Percentiles rank a stretch among this genome's conserved stretches.
Conservation (phyloP, 2,113 vertebrate genomes). For the Equus przewalskii region DNA sequence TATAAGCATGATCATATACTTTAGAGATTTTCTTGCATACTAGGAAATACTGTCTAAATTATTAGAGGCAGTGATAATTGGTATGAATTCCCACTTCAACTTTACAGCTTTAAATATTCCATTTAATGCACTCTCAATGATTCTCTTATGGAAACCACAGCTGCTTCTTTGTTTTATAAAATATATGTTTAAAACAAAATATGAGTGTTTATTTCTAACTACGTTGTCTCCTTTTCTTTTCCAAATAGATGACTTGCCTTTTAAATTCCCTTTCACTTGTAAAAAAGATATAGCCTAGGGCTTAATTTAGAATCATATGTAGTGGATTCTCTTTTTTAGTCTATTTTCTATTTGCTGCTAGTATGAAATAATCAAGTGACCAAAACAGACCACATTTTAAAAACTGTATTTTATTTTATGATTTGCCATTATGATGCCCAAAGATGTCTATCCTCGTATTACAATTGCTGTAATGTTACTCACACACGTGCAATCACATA, state of each 20-base stretch:
- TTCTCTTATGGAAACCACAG: slow-evolving; percentile 72
- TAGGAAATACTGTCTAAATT: slow-evolving; percentile 77
- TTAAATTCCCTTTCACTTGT: slow-evolving; percentile 72
- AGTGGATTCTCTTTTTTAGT: slow-evolving; percentile 65
- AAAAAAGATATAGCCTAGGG: slow-evolving; percentile 59
- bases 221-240: slow-evolving; percentile 2
- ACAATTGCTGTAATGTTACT: slow-evolving; percentile 61
- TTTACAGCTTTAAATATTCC: slow-evolving; percentile 68
- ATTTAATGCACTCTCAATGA: slow-evolving; percentile 16
- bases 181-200: slow-evolving; percentile 75
- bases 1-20: slow-evolving; percentile 63
- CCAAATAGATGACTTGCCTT: slow-evolving; percentile 55
- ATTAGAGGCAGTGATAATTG: slow-evolving; percentile 73
- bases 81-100: slow-evolving; percentile 63
- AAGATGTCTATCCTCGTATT: slow-evolving; percentile 65
- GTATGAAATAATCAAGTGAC: slow-evolving; percentile 82
- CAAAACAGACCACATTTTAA: slow-evolving; percentile 72
- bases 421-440: slow-evolving; percentile 80
- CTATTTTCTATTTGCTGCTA: slow-evolving; percentile 77
- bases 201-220: slow-evolving; percentile 73
- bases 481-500: slow-evolving; percentile 54
- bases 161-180: slow-evolving; percentile 71
- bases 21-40: slow-evolving; percentile 48
- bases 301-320: slow-evolving; percentile 67
- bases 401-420: slow-evolving; percentile 73